A percentile compares a stretch with the other conserved stretches of the same genome.
phyloP scores from a whole-genome alignment of 2,888 invertebrate genomes.

The Nesidiocoris tenuis region DNA sequence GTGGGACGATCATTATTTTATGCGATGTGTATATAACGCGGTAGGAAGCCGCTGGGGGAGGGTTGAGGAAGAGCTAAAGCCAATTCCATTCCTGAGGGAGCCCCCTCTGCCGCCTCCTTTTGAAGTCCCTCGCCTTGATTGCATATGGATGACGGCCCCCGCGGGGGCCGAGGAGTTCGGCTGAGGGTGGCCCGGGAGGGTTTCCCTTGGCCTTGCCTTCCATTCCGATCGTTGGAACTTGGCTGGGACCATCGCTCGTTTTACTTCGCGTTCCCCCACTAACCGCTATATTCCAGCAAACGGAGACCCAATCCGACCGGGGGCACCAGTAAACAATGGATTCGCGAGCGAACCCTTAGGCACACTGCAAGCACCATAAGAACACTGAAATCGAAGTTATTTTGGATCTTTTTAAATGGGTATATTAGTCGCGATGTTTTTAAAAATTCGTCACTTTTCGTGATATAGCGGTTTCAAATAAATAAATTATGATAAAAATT shows the following conservation, averaged over 20 bases:
- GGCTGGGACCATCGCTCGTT: slow-evolving; percentile 7
- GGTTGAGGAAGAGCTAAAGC: slow-evolving; percentile 31
- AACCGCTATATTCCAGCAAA: no score
- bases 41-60: background rate
- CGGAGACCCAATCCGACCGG: no score
- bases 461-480: no score
- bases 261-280: background rate
- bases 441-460: no score
- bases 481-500: no score
- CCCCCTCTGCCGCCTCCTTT: slow-evolving; percentile 46
- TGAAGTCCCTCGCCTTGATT: slow-evolving; percentile 48
- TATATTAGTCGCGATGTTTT: no score
- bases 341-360: no score
- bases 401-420: no score
- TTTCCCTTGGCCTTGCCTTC: background rate
- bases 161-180: slow-evolving; percentile 38
- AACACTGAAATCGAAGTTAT: no score
- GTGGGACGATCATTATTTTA: slow-evolving; percentile 50
- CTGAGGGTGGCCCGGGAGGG: slow-evolving; percentile 10
- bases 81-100: slow-evolving; percentile 46
- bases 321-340: no score
- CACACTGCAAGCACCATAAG: no score
- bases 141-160: slow-evolving; percentile 46
- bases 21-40: slow-evolving; percentile 50
- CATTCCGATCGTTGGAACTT: slow-evolving; percentile 32